Evolutionary conservation across 2,797 vertebrate species (phyloP).

Genomic region (Bradypus variegatus): DNA sequence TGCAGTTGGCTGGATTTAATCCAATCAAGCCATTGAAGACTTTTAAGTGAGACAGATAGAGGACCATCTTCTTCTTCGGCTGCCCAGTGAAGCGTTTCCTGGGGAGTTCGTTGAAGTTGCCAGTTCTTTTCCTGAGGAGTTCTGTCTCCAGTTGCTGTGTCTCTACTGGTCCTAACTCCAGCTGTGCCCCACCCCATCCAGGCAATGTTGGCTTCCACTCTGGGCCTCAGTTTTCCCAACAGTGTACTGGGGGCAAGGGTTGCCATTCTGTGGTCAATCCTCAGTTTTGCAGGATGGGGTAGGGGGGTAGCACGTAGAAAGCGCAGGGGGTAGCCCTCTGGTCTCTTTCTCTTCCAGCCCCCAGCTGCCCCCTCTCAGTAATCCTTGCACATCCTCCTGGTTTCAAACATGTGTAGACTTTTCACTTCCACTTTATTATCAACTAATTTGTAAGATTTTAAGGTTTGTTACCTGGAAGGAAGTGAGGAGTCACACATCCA

Average conservation of each 20-base stretch:
- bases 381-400: not conserved
- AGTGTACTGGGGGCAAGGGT: not conserved
- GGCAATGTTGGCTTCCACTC: not conserved
- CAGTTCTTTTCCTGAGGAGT: no score
- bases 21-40: no score
- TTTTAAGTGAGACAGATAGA: no score
- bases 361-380: not conserved
- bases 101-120: no score
- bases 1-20: no score
- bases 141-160: not conserved
- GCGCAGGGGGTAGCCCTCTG: not conserved
- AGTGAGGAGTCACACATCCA: conserved; percentile 55
- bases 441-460: conserved; percentile 62
- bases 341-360: not conserved
- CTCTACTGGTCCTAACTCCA: not conserved
- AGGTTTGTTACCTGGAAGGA: conserved; percentile 51
- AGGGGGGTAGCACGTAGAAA: not conserved
- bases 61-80: no score
- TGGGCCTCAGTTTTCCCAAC: not conserved
- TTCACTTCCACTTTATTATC: conserved; percentile 59
- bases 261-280: not conserved
- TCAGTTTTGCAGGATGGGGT: not conserved
- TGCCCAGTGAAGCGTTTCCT: no score
- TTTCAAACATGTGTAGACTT: conserved; percentile 5
- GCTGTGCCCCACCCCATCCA: not conserved